Percentiles rank a stretch among this genome's conserved stretches.
Evolutionary conservation across 1,140 invertebrate species (phyloP).

Genomic region (Diprion similis): DNA sequence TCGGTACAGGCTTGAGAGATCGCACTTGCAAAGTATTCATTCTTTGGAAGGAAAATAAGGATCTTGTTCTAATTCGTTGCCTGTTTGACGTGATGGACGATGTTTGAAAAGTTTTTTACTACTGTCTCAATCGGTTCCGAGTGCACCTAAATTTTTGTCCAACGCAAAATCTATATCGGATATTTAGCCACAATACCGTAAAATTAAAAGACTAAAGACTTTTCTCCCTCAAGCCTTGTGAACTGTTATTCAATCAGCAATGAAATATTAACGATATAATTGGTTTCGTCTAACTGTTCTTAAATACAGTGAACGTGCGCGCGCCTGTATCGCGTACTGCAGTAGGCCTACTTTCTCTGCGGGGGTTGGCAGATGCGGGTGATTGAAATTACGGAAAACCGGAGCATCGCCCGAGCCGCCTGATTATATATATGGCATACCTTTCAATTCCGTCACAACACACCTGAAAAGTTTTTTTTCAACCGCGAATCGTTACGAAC

Average conservation of each 20-base stretch:
- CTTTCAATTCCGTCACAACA: too few species aligned
- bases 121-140: too few species aligned
- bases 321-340: too few species aligned
- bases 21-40: not conserved
- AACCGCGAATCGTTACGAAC: not conserved
- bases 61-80: not conserved
- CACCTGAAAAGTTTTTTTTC: not conserved
- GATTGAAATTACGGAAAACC: not conserved
- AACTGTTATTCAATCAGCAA: not conserved
- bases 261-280: slow-evolving; percentile 6
- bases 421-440: too few species aligned
- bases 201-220: not conserved
- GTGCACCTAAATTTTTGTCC: not conserved
- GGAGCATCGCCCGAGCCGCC: not conserved
- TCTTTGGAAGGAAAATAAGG: not conserved
- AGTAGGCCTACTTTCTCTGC: not conserved
- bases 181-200: not conserved
- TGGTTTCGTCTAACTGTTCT: slow-evolving; percentile 1
- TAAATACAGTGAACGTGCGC: not conserved
- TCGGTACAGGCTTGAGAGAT: not conserved
- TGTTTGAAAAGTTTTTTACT: too few species aligned
- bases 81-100: too few species aligned
- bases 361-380: not conserved
- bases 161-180: not conserved
- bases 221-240: not conserved